These are phyloP conservation scores for Drosophila kokeensis DNA, from an alignment of 2,888 invertebrate genomes.

Conservation along the genomic window DNA sequence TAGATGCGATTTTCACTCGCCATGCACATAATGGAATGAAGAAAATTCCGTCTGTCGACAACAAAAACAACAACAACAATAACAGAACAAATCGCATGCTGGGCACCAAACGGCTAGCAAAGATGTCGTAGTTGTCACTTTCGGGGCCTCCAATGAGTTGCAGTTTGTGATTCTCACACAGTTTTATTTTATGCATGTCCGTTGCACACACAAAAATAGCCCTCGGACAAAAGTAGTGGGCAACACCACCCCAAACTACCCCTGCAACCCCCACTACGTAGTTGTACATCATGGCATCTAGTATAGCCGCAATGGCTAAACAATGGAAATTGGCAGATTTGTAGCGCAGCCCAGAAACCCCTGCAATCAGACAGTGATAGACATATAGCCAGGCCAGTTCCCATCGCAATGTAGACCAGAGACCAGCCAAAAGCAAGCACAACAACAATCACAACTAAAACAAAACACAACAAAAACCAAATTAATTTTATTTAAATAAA, in stretches of 20 bases:
- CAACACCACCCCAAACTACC: slow-evolving; percentile 59
- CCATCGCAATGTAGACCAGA: slow-evolving; percentile 34
- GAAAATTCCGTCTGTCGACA: slow-evolving; percentile 83
- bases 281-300: slow-evolving; percentile 47
- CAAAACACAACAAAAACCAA: slow-evolving; percentile 44
- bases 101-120: slow-evolving; percentile 63
- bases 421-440: slow-evolving; percentile 46
- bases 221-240: slow-evolving; percentile 83
- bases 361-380: slow-evolving; percentile 52
- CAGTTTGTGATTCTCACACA: slow-evolving; percentile 71
- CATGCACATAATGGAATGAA: slow-evolving; percentile 84
- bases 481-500: slow-evolving; percentile 80
- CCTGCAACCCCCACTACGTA: slow-evolving; percentile 1
- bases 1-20: slow-evolving; percentile 73
- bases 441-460: slow-evolving; percentile 4
- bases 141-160: slow-evolving; percentile 78
- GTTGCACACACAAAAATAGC: slow-evolving; percentile 83
- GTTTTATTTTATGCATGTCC: slow-evolving; percentile 54
- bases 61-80: slow-evolving; percentile 48
- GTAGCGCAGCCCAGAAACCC: slow-evolving; percentile 75
- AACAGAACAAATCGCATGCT: slow-evolving; percentile 64
- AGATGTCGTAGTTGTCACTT: slow-evolving; percentile 72
- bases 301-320: slow-evolving; percentile 59
- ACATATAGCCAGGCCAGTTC: slow-evolving; percentile 60
- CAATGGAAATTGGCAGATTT: slow-evolving; percentile 79